These are phyloP conservation scores for Margaritifera margaritifera DNA, from an alignment of 2,888 invertebrate species.

Conservation along the genomic window DNA sequence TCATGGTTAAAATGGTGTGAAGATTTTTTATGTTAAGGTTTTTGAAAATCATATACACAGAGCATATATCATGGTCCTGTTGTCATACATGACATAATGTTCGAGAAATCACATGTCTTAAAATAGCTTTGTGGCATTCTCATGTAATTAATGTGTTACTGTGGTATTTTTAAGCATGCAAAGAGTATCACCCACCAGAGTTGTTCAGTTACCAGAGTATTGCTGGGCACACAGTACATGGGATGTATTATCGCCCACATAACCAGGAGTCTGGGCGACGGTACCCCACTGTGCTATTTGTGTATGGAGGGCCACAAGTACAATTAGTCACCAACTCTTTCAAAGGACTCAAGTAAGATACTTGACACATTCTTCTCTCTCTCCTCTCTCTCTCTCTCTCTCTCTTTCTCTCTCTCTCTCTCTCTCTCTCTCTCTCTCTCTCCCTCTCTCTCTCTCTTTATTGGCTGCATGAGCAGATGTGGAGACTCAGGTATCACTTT, in stretches of 20 bases:
- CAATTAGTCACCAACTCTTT: constrained; percentile 96
- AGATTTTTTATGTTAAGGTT: no score
- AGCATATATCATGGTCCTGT: no score
- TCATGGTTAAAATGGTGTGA: no score
- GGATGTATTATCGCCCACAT: constrained; percentile 90
- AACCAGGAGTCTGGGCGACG: constrained; percentile 76
- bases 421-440: no score
- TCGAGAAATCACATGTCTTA: neutral
- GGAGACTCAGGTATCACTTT: no score
- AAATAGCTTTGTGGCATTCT: neutral
- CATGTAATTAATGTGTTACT: neutral
- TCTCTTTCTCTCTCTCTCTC: no score
- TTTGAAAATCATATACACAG: no score
- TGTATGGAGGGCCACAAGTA: constrained; percentile 98
- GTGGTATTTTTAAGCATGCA: constrained; percentile 38
- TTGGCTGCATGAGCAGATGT: no score
- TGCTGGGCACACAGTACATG: constrained; percentile 83
- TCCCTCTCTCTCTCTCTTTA: no score
- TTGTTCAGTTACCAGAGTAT: constrained; percentile 79
- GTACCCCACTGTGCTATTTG: constrained; percentile 95
- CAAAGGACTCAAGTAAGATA: constrained; percentile 63
- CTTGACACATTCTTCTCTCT: no score
- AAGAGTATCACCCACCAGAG: constrained; percentile 80
- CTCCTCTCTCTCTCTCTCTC: no score
- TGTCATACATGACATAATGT: no score